Conservation (phyloP, 2,113 vertebrate genomes). For the Marcusenius ussheri region DNA sequence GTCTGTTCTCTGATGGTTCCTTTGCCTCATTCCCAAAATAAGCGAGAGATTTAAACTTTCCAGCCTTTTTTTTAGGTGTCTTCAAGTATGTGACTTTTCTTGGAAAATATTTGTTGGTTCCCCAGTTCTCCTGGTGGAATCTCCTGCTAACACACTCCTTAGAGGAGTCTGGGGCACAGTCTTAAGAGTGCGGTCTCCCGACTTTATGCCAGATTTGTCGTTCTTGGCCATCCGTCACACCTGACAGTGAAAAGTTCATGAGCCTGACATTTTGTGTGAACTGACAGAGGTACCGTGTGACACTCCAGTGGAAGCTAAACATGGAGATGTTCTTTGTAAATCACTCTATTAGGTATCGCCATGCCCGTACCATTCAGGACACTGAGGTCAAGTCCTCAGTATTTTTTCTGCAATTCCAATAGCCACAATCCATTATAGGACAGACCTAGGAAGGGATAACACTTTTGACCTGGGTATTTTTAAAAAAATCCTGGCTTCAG, state of each 20-base stretch:
- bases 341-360: background rate
- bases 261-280: background rate
- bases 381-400: background rate
- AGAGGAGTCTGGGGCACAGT: background rate
- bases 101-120: slow-evolving; percentile 3
- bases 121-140: background rate
- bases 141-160: background rate
- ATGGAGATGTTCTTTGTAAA: background rate
- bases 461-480: background rate
- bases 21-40: background rate
- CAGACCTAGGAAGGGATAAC: background rate
- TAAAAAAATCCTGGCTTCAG: background rate
- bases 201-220: background rate
- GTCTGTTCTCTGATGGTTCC: background rate
- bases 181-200: background rate
- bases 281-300: background rate
- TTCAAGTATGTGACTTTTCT: background rate
- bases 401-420: background rate
- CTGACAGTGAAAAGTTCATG: background rate
- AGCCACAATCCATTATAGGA: background rate
- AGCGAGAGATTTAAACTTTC: background rate
- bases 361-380: background rate
- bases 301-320: background rate
- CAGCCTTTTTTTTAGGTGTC: background rate
- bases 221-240: background rate